Conservation (phyloP, 2,113 vertebrate genomes). For the Sterrhoptilus dennistouni region DNA sequence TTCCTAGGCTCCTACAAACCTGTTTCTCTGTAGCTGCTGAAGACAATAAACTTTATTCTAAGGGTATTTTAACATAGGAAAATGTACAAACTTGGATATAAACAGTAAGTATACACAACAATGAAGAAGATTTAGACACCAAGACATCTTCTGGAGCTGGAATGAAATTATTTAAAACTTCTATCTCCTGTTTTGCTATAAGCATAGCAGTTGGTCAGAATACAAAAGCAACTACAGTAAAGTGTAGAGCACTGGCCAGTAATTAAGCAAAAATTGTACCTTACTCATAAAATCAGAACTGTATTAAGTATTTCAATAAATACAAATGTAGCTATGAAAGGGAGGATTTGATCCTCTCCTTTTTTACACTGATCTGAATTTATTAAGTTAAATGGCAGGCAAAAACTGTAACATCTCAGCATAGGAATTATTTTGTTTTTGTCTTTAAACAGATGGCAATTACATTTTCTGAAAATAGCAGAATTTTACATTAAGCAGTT, state of each 20-base stretch:
- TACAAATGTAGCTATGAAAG: background rate
- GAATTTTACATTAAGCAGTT: background rate
- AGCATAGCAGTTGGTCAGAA: background rate
- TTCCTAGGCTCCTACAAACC: background rate
- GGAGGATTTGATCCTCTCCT: background rate
- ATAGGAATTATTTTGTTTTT: background rate
- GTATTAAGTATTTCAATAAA: background rate
- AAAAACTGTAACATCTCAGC: background rate
- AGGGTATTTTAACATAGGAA: background rate
- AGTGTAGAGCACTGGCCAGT: background rate
- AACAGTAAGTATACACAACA: background rate
- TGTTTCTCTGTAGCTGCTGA: background rate
- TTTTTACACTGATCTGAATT: background rate
- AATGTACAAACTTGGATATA: background rate
- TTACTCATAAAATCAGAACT: background rate
- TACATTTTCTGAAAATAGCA: background rate
- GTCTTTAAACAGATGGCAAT: background rate
- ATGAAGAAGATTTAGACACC: background rate
- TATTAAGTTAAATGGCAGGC: background rate
- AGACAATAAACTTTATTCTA: background rate
- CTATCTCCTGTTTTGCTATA: background rate
- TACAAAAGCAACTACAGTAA: background rate
- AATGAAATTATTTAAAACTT: background rate
- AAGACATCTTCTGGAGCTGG: background rate
- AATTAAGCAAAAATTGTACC: background rate